Conservation (phyloP, 2,113 vertebrate species). For the Microtus montanus region DNA sequence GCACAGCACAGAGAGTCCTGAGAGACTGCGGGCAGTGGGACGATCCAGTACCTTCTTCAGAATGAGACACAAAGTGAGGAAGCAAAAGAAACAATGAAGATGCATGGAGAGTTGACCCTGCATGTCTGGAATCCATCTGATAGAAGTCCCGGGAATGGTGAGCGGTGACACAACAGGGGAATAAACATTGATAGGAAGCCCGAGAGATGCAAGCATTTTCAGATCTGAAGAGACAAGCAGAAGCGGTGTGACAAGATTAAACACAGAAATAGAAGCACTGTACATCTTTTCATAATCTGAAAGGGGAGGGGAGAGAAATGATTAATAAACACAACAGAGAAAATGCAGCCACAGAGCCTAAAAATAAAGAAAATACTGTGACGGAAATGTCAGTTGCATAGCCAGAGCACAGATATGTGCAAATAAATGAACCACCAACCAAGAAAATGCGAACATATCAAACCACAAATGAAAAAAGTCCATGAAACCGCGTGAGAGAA, state of each 20-base stretch:
- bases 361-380: neutral
- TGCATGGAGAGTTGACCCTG: neutral
- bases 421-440: neutral
- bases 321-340: neutral
- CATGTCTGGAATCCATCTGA: neutral
- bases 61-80: neutral
- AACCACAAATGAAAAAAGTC: conserved; percentile 6
- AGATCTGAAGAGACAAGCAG: conserved; percentile 32
- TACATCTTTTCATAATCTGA: neutral
- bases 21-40: conserved; percentile 12
- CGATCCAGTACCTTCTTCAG: neutral
- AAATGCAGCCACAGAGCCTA: conserved; percentile 4
- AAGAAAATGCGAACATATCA: conserved; percentile 12
- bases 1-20: neutral
- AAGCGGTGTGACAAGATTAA: conserved; percentile 18
- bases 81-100: neutral
- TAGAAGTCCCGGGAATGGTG: neutral
- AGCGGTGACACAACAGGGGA: neutral
- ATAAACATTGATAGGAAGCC: neutral
- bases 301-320: neutral
- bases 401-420: neutral
- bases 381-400: neutral
- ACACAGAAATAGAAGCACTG: conserved; percentile 15
- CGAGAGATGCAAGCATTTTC: conserved; percentile 8
- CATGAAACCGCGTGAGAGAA: neutral